Conservation (phyloP, 2,113 vertebrate genomes). For the Eurystomus gularis region DNA sequence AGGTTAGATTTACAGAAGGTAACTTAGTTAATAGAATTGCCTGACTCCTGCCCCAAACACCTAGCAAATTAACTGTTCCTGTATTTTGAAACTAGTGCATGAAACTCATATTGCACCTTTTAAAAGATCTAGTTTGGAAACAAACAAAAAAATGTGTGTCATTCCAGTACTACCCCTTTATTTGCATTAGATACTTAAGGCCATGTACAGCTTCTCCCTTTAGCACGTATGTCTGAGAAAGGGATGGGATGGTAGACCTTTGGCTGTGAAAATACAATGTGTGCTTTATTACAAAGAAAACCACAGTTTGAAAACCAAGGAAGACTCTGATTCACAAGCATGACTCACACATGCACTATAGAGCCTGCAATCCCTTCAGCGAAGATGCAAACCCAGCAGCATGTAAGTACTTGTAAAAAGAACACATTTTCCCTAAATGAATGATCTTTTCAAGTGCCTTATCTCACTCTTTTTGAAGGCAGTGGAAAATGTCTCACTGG, state of each 20-base stretch:
- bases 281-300: conserved; percentile 70
- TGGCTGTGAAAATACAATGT: conserved; percentile 58
- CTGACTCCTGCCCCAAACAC: neutral
- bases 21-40: neutral
- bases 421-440: conserved; percentile 21
- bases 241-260: neutral
- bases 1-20: neutral
- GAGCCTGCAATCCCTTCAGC: conserved; percentile 46
- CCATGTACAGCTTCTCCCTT: neutral
- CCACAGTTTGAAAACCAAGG: conserved; percentile 54
- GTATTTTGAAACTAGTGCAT: neutral
- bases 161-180: neutral
- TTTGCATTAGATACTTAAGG: neutral
- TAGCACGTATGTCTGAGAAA: neutral
- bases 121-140: neutral
- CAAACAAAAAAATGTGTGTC: neutral
- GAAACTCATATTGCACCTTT: neutral
- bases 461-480: conserved; percentile 10
- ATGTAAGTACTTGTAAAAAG: conserved; percentile 60
- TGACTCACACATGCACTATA: conserved; percentile 63
- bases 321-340: conserved; percentile 71
- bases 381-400: conserved; percentile 41
- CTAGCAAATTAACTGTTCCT: neutral
- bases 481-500: neutral
- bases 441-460: conserved; percentile 42